These are phyloP conservation scores for Suncus etruscus DNA, from an alignment of 2,113 vertebrate genomes.

Conservation along the genomic window DNA sequence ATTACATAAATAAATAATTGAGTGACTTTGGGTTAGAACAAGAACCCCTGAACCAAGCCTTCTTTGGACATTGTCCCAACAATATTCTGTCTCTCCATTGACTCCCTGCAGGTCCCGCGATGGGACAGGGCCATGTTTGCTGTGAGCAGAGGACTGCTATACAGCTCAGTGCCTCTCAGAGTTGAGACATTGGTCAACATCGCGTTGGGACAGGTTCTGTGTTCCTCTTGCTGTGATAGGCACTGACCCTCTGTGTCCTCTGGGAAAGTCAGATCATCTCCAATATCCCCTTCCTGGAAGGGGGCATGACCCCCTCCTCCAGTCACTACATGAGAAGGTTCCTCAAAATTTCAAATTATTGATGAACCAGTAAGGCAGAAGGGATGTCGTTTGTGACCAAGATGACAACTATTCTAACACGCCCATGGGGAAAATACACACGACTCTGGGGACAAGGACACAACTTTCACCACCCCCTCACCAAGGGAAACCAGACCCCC, in stretches of 20 bases:
- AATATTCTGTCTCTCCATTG: not conserved
- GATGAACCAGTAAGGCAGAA: not conserved
- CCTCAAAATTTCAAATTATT: not conserved
- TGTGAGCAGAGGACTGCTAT: not conserved
- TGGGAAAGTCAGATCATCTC: not conserved
- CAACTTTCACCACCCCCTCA: not conserved
- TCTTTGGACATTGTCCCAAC: not conserved
- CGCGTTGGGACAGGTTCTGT: fast-evolving
- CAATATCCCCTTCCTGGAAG: not conserved
- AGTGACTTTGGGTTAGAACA: not conserved
- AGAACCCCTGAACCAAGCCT: not conserved
- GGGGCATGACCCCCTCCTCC: not conserved
- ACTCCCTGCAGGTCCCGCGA: not conserved
- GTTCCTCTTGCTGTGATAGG: not conserved
- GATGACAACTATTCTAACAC: not conserved
- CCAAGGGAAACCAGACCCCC: not conserved
- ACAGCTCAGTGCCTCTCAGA: not conserved
- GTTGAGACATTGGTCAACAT: not conserved
- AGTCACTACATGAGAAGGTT: not conserved
- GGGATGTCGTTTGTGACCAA: not conserved
- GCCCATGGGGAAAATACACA: not conserved
- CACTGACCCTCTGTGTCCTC: too few species aligned
- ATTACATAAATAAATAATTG: not conserved
- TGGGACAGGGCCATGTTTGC: fast-evolving
- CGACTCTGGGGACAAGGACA: constrained; percentile 11